Percentiles rank a stretch among this genome's conserved stretches.
Conservation (phyloP, 1,140 invertebrate species). For the Drosophila subpulchrella region DNA sequence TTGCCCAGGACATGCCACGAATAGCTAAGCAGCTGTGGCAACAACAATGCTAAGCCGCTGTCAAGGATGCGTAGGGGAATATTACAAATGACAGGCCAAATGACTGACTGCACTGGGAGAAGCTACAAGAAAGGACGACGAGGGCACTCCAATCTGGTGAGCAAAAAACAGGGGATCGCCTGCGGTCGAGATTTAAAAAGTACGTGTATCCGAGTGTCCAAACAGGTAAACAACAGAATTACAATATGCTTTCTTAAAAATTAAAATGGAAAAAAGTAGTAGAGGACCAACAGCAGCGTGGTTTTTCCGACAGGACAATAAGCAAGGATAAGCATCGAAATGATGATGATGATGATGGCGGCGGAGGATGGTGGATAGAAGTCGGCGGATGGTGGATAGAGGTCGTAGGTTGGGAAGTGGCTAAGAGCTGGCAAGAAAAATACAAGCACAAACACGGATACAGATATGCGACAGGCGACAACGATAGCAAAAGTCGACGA, state of each 20-base stretch:
- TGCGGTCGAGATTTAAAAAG: conserved; percentile 66
- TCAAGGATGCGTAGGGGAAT: conserved; percentile 65
- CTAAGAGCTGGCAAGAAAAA: conserved; percentile 38
- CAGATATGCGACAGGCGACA: conserved; percentile 49
- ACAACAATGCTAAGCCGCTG: conserved; percentile 61
- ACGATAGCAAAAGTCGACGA: conserved; percentile 58
- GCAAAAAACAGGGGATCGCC: conserved; percentile 58
- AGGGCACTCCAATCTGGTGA: conserved; percentile 58
- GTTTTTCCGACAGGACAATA: conserved; percentile 73
- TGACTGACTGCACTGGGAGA: conserved; percentile 49
- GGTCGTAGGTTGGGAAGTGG: conserved; percentile 7
- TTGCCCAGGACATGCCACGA: conserved; percentile 61
- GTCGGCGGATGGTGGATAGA: no score
- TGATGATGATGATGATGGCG: conserved; percentile 43
- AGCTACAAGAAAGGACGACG: conserved; percentile 20
- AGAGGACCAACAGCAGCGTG: conserved; percentile 20
- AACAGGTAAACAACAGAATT: conserved; percentile 76
- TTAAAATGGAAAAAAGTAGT: conserved; percentile 57
- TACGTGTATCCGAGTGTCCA: conserved; percentile 40
- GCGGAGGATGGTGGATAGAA: neutral
- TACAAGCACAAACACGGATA: conserved; percentile 48
- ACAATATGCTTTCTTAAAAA: conserved; percentile 82
- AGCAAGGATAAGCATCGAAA: conserved; percentile 70
- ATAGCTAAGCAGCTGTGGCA: conserved; percentile 59
- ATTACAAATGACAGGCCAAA: conserved; percentile 77